These are phyloP conservation scores for Ascidia mentula DNA, from an alignment of 23 tunicate species.

Conservation along the genomic window DNA sequence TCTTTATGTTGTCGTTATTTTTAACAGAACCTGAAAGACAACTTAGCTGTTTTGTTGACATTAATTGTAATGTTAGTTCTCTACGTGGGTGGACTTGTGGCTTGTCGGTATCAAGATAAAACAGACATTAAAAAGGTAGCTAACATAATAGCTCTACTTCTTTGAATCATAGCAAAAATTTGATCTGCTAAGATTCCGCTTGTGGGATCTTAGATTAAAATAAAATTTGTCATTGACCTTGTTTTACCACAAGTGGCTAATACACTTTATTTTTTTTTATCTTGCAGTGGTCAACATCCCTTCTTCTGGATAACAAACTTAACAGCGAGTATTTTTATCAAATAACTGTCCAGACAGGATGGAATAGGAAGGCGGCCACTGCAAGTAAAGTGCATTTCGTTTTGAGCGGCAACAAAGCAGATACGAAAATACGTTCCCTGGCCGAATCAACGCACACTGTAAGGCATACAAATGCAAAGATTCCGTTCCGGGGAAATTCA, in stretches of 20 bases:
- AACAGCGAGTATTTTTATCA: constrained; percentile 67
- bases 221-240: no score
- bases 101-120: constrained; percentile 68
- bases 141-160: no score
- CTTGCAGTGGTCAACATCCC: constrained; percentile 67
- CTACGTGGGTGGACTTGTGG: constrained; percentile 55
- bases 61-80: constrained; percentile 58
- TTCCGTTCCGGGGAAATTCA: no score
- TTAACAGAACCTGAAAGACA: constrained; percentile 52
- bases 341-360: constrained; percentile 63
- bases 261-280: background rate
- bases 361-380: constrained; percentile 45
- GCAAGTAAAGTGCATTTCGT: constrained; percentile 57
- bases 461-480: background rate
- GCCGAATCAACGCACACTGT: constrained; percentile 22
- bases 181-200: no score
- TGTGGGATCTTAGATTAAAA: no score
- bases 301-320: constrained; percentile 63
- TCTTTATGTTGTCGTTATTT: background rate
- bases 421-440: constrained; percentile 40
- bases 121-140: constrained; percentile 71
- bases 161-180: no score
- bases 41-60: constrained; percentile 65
- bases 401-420: constrained; percentile 41
- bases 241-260: background rate